These are phyloP conservation scores for Rhea pennata DNA, from an alignment of 2,113 vertebrate genomes.

Conservation along the genomic window DNA sequence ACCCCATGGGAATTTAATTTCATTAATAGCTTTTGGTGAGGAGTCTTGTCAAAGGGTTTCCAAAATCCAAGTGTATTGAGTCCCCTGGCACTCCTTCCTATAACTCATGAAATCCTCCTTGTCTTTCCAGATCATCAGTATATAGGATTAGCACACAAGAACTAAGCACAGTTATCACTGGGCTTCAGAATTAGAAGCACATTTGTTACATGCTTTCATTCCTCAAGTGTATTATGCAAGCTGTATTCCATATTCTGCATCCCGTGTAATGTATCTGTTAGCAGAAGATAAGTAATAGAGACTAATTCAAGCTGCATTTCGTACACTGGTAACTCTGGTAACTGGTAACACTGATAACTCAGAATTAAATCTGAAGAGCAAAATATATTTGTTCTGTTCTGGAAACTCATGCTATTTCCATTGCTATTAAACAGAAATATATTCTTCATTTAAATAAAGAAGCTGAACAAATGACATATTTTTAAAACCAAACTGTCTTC, in stretches of 20 bases:
- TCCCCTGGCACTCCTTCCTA: background rate
- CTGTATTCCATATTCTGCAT: background rate
- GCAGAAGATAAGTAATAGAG: background rate
- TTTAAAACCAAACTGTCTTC: background rate
- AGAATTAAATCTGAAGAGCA: background rate
- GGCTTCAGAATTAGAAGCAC: background rate
- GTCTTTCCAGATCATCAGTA: background rate
- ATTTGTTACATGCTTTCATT: background rate
- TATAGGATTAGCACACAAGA: rapidly evolving
- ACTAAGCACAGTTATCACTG: background rate
- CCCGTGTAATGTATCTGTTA: background rate
- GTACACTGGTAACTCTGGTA: background rate
- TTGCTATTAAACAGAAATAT: background rate
- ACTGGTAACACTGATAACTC: background rate
- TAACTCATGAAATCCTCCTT: background rate
- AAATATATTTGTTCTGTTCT: too few species aligned
- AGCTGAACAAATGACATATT: background rate
- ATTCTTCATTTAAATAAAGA: background rate
- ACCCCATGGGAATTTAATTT: background rate
- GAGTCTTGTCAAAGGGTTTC: background rate
- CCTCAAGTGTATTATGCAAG: background rate
- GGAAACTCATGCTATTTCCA: too few species aligned
- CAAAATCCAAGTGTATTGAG: background rate
- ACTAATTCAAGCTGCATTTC: background rate
- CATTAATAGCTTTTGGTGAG: background rate